Evolutionary conservation across 2,888 invertebrate species (phyloP), one percentile per base, ranked within the genome.

Genomic region (Drosophila yooni): DNA sequence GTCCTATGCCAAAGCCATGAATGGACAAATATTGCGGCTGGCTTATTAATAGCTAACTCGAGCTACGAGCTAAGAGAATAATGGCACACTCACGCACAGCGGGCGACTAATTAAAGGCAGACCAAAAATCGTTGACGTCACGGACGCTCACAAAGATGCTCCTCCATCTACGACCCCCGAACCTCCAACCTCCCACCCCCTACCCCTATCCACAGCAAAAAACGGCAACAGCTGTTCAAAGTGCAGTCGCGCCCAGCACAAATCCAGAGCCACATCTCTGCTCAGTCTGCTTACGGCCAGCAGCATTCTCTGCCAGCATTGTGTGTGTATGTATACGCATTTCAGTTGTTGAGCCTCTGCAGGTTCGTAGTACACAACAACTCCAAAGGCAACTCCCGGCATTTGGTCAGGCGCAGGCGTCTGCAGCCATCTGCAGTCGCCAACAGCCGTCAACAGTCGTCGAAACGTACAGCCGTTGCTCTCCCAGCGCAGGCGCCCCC

Each of bases 1-100:
- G 61, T 61, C 60, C 77, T 76, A 36, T 51, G 75, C 57, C 61
- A 36, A 54, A 57, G 64, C 69, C 38, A 82, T 83, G 83, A 79
- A 85, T 80, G 73, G 83, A 72, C 86, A 85, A 85, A 85, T 82
- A 80, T 85, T 82, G 81, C 66, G 74, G 64, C 60, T 79, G 86
- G 69, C 80, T 80, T 82, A 82, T 82, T 82, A 85, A 82, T 82
- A 79, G 74, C 61, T 31, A 60, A 68, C 70, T 76, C 62, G 63
- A 71, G 73, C 69, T 66, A 79, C 67, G 60, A 74, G 71, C 63
- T 70, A 74, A 63, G 65, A 38, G 38, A 38, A 70, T 83, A 76
- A 81, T 74, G 62, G 63, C 62, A 52, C 38, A 71, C 71, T 36
- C 25, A 63, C 38, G 57, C 62, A 63, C 72, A 71, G 73, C 76